These are phyloP conservation scores for Synanthedon andrenaeformis DNA, from an alignment of 2,888 invertebrate genomes.

Conservation along the genomic window DNA sequence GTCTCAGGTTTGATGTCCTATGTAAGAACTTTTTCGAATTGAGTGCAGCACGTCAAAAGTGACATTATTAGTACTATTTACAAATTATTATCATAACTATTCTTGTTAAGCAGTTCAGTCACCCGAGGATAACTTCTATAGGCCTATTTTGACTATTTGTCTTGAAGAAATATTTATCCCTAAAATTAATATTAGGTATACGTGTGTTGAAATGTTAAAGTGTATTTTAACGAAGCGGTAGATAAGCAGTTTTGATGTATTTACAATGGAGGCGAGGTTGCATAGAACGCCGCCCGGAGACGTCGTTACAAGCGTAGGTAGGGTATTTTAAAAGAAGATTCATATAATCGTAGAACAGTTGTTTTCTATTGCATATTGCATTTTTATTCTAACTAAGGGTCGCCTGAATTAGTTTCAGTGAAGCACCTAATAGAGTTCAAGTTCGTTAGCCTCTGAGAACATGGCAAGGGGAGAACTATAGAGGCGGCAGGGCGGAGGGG, in stretches of 20 bases:
- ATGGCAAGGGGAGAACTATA: slow-evolving; percentile 3
- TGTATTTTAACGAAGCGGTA: slow-evolving; percentile 42
- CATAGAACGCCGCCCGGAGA: slow-evolving; percentile 13
- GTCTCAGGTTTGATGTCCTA: no score
- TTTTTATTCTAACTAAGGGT: slow-evolving; percentile 24
- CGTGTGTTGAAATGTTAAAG: slow-evolving; percentile 54
- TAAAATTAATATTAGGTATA: slow-evolving; percentile 25
- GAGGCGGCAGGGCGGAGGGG: slow-evolving; percentile 11
- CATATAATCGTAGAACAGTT: slow-evolving; percentile 3
- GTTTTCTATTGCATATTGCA: slow-evolving; percentile 18
- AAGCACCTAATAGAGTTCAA: slow-evolving; percentile 25
- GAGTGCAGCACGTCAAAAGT: no score
- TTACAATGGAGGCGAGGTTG: slow-evolving; percentile 34
- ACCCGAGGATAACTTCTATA: slow-evolving; percentile 17
- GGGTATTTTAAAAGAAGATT: slow-evolving; percentile 2
- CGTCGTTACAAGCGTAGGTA: slow-evolving; percentile 38
- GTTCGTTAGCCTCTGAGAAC: slow-evolving; percentile 4
- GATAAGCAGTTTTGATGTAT: slow-evolving; percentile 46
- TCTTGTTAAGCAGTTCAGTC: not conserved
- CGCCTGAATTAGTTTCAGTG: slow-evolving; percentile 16
- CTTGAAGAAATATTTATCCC: slow-evolving; percentile 26
- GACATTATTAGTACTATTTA: not conserved
- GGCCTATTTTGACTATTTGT: slow-evolving; percentile 35
- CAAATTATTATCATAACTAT: not conserved
- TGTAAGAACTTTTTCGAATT: no score